A percentile compares a stretch with the other conserved stretches of the same genome.
Conservation (phyloP, 2,113 vertebrate species). For the Apus apus region DNA sequence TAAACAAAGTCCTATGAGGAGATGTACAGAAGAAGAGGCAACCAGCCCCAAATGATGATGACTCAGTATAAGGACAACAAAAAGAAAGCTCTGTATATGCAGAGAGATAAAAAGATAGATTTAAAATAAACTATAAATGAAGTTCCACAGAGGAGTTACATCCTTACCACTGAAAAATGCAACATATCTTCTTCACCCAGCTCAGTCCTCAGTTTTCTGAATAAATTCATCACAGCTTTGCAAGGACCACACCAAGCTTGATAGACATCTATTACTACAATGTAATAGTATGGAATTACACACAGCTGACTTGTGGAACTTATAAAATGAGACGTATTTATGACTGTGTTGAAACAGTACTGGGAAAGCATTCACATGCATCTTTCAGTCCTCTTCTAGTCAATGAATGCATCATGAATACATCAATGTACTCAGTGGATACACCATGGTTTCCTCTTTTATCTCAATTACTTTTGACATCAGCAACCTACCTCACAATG, state of each 20-base stretch:
- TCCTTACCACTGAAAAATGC: slow-evolving; percentile 77
- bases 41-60: neutral
- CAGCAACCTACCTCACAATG: neutral
- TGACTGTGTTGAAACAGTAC: neutral
- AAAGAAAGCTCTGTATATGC: neutral
- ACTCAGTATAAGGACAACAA: neutral
- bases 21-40: neutral
- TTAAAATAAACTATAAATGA: neutral
- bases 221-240: slow-evolving; percentile 73
- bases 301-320: neutral
- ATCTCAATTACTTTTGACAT: neutral
- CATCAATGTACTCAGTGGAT: neutral
- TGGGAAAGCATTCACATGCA: neutral
- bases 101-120: neutral
- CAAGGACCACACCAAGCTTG: slow-evolving; percentile 82
- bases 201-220: slow-evolving; percentile 74
- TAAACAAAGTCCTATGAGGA: neutral
- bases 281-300: neutral
- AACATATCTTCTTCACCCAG: slow-evolving; percentile 72
- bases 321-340: neutral
- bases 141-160: neutral
- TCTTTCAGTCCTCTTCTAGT: neutral
- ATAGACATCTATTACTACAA: slow-evolving; percentile 77
- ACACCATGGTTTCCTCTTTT: neutral
- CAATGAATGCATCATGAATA: neutral